phyloP scores from a whole-genome alignment of 1,140 invertebrate genomes.

The Drosophila sp. region DNA sequence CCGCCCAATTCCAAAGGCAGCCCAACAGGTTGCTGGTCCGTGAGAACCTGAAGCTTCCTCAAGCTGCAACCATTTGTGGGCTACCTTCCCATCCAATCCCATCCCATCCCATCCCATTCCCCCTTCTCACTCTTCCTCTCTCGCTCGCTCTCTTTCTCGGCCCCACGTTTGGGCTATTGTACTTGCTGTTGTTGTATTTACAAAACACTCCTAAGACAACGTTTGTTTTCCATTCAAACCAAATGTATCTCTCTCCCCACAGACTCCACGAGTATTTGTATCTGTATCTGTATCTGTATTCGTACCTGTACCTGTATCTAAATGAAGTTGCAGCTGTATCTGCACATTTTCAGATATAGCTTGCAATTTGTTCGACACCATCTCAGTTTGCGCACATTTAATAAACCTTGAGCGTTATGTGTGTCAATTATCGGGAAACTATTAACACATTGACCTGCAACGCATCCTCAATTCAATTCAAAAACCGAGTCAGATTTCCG shows the following conservation, averaged over 20 bases:
- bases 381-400: conserved; percentile 37
- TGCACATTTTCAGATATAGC: conserved; percentile 26
- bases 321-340: too few relatives aligned
- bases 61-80: conserved; percentile 33
- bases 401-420: conserved; percentile 16
- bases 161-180: conserved; percentile 10
- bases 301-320: background rate
- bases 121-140: background rate
- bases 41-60: conserved; percentile 54
- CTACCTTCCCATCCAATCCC: background rate
- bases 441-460: conserved; percentile 14
- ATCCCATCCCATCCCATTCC: background rate
- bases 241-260: conserved; percentile 37
- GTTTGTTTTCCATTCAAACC: conserved; percentile 48
- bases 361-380: conserved; percentile 19
- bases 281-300: conserved; percentile 13
- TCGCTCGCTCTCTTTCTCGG: background rate
- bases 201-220: conserved; percentile 49
- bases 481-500: conserved; percentile 14
- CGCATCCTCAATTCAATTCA: conserved; percentile 16
- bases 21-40: conserved; percentile 41
- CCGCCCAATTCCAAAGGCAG: conserved; percentile 16
- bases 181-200: conserved; percentile 37
- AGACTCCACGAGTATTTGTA: conserved; percentile 19
- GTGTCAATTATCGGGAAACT: background rate